Conservation (phyloP, 2,797 vertebrate genomes). For the Glossophaga mutica region DNA sequence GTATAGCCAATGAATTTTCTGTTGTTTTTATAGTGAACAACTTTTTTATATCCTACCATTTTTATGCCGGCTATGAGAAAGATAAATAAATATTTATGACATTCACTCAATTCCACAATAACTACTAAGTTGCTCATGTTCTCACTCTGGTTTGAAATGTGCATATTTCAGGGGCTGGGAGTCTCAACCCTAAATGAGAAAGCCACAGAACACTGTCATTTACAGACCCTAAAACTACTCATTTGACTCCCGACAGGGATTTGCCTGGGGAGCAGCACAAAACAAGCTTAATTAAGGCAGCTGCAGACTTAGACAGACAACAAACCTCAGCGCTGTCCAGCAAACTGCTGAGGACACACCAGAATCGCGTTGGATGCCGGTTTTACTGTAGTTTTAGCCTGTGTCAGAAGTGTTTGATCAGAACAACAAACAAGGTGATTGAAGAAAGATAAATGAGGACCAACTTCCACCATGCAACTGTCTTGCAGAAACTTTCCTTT, state of each 20-base stretch:
- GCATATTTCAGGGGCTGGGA: conserved; percentile 31
- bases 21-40: conserved; percentile 63
- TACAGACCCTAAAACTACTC: conserved; percentile 17
- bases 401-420: background rate
- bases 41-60: conserved; percentile 68
- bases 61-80: conserved; percentile 64
- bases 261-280: background rate
- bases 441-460: background rate
- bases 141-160: conserved; percentile 54
- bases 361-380: background rate
- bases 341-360: background rate
- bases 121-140: conserved; percentile 68
- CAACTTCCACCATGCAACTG: background rate
- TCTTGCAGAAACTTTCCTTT: background rate
- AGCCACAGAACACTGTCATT: conserved; percentile 20
- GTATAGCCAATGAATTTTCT: conserved; percentile 54
- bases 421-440: background rate
- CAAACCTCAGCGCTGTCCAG: background rate
- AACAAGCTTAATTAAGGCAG: background rate
- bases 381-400: background rate
- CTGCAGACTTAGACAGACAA: background rate
- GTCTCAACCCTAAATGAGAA: conserved; percentile 21
- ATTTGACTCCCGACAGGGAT: background rate
- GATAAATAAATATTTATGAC: conserved; percentile 55
- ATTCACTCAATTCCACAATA: conserved; percentile 61